phyloP scores from a whole-genome alignment of 2,797 vertebrate species.

The Odontamblyopus rebecca region DNA sequence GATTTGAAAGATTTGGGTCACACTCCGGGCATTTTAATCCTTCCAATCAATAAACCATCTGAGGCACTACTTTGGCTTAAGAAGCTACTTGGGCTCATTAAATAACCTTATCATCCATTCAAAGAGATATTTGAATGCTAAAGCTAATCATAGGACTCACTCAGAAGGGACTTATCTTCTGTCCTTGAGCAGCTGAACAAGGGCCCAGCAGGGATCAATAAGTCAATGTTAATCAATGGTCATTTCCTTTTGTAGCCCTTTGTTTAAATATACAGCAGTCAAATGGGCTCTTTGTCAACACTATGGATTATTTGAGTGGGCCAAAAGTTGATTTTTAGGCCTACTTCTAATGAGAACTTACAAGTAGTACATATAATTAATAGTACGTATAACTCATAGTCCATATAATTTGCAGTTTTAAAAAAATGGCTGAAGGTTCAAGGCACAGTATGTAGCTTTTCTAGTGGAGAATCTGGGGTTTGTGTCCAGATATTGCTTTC shows the following conservation, averaged over 20 bases:
- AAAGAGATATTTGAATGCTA: constrained; percentile 1
- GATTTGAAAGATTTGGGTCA: background rate
- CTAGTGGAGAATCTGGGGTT: too few relatives aligned
- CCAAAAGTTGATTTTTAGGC: constrained; percentile 11
- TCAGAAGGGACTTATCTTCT: background rate
- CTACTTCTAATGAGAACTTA: constrained; percentile 6
- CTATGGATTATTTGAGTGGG: background rate
- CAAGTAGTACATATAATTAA: too few relatives aligned
- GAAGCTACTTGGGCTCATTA: background rate
- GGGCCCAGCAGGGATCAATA: constrained; percentile 10
- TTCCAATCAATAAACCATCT: constrained; percentile 23
- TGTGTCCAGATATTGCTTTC: too few relatives aligned
- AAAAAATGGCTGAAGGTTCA: too few relatives aligned
- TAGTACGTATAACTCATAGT: too few relatives aligned
- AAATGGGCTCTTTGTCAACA: background rate
- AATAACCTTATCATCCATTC: background rate
- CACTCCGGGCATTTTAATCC: constrained; percentile 2
- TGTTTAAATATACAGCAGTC: constrained; percentile 7
- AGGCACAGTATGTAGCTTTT: too few relatives aligned
- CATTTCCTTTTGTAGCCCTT: constrained; percentile 7
- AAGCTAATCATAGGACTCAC: background rate
- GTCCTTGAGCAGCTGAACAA: constrained; percentile 5
- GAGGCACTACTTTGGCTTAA: background rate
- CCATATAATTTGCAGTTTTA: too few relatives aligned
- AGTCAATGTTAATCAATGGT: constrained; percentile 7